Conservation (phyloP, 2,797 vertebrate genomes). For the Brachyrhaphis roseni region DNA sequence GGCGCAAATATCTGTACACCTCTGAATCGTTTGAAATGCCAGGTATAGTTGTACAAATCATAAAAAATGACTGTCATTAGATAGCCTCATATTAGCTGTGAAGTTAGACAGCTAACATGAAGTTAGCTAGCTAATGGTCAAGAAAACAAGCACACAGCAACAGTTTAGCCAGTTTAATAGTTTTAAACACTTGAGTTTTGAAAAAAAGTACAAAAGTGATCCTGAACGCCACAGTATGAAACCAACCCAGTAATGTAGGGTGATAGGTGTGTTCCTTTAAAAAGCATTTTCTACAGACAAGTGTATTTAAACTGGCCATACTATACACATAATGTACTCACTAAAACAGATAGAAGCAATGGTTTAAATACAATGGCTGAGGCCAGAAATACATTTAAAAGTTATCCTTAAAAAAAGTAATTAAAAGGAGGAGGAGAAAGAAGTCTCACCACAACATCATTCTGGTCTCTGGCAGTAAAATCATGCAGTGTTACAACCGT, state of each 20-base stretch:
- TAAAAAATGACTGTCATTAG: neutral
- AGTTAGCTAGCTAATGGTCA: neutral
- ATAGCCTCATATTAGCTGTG: too few species aligned
- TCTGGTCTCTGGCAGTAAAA: constrained; percentile 77
- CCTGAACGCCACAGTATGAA: constrained; percentile 88
- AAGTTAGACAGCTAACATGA: neutral
- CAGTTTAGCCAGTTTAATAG: constrained; percentile 87
- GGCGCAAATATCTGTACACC: neutral
- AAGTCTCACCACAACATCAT: constrained; percentile 79
- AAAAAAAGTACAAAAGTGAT: constrained; percentile 97
- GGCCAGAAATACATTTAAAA: constrained; percentile 86
- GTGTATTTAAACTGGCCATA: constrained; percentile 79
- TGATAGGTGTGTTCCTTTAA: constrained; percentile 84
- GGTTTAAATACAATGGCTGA: constrained; percentile 88
- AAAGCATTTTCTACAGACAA: constrained; percentile 82
- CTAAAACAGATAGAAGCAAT: constrained; percentile 89
- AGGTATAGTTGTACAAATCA: neutral
- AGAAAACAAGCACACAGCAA: constrained; percentile 42
- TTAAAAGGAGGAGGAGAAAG: constrained; percentile 23
- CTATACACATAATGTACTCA: constrained; percentile 83
- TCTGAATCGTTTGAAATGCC: neutral
- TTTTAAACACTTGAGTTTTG: constrained; percentile 88
- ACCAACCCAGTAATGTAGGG: constrained; percentile 86
- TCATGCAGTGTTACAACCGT: constrained; percentile 82
- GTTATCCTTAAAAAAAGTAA: constrained; percentile 74